Conservation (phyloP, 2,113 vertebrate genomes). For the Semnopithecus entellus region DNA sequence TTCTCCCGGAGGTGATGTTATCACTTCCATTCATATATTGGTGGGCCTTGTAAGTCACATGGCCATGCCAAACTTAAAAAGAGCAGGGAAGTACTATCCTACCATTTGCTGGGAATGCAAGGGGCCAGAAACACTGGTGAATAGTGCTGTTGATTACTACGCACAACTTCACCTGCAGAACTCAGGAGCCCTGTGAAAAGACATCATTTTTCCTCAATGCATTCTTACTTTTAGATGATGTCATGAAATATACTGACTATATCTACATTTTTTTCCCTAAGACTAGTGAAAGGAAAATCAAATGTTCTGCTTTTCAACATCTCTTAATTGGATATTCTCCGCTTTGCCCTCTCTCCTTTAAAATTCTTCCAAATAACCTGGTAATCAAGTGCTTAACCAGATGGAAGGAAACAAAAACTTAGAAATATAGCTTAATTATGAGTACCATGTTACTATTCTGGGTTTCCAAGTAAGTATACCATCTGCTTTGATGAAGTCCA, state of each 20-base stretch:
- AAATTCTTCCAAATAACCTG: background rate
- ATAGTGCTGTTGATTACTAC: background rate
- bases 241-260: background rate
- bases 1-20: background rate
- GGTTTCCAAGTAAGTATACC: background rate
- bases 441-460: background rate
- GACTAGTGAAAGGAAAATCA: background rate
- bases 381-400: background rate
- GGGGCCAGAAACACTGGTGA: background rate
- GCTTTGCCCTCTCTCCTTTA: background rate
- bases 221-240: background rate
- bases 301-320: background rate
- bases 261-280: background rate
- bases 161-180: background rate
- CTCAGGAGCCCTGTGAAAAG: background rate
- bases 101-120: background rate
- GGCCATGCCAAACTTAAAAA: background rate
- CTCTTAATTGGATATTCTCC: background rate
- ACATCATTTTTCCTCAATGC: background rate
- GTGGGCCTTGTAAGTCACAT: background rate
- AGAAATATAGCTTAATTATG: background rate
- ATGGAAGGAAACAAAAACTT: background rate
- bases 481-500: background rate
- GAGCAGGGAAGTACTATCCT: background rate
- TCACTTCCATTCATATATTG: background rate